Base-by-base conservation (phyloP, 2,888 invertebrate genomes). In the Selenia dentaria region DNA sequence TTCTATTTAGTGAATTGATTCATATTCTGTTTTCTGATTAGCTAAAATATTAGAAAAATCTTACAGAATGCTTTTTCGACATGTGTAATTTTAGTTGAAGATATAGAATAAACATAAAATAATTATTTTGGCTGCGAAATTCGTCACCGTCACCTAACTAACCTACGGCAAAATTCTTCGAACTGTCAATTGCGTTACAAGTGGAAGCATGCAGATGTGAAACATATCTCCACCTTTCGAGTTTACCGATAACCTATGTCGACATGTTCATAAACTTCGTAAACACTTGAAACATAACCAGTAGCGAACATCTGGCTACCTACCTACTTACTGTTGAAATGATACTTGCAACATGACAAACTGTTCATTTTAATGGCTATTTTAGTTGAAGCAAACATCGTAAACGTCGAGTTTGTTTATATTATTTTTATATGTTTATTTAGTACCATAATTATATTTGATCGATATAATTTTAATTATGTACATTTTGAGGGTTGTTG, bases 351-450 rank as follows among this genome's bases (percentile, higher is more conserved):
- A 41, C 8, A 31, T 40, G 35, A 46, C 18, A 38, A 48, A 48
- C 42, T 22, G 31, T 50, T 34, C 13, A 50, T 57, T 68, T 52
- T 44, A 53, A 38, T 54, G 54, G 54, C 59, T 69, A 61, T 63
- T 56, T 62, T 67, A 64, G 57, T 60, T 59, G 3, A 62, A 65
- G 61, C 64, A 62, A 62, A 53, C 51, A 41, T 63, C 57, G 55
- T 69, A 58, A 67, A 60, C 63, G 54, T 52, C 45, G 48, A 59
- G 55, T 57, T 57, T 64, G 62, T 58, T 67, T 65, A 61, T 44
- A 57, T 62, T 56, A 47, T 64, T 35, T 40, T 39, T 33, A 13
- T 39, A 11, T 51, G 45, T 54, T 48, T 51, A 51, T 16, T 27
- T 8, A n/a, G n/a, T n/a, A n/a, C n/a, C n/a, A n/a, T n/a, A n/a